These are phyloP conservation scores for Alsophila aescularia DNA, from an alignment of 2,888 invertebrate species.

Conservation along the genomic window DNA sequence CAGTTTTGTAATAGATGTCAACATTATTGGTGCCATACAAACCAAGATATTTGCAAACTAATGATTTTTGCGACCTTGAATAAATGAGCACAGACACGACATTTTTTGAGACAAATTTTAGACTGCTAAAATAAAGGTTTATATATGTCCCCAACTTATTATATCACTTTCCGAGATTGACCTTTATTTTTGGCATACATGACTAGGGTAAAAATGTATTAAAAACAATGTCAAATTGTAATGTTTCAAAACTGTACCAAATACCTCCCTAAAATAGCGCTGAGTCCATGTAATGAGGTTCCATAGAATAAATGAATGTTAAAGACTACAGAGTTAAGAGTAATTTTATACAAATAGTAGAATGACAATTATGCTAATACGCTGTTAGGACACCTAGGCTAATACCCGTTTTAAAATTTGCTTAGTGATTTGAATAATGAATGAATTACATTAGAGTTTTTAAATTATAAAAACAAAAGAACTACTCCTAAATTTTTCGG, in stretches of 20 bases:
- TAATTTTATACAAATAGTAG: conserved; percentile 39
- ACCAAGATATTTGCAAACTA: too few species aligned
- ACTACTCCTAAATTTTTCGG: too few species aligned
- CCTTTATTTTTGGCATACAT: too few species aligned
- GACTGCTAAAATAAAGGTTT: too few species aligned
- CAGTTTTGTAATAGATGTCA: too few species aligned
- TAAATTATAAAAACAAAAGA: background rate
- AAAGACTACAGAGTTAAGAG: conserved; percentile 31
- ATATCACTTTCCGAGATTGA: too few species aligned
- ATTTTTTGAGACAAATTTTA: too few species aligned
- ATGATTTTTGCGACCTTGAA: too few species aligned
- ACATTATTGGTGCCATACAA: too few species aligned
- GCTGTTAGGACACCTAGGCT: conserved; percentile 38
- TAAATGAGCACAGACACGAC: too few species aligned
- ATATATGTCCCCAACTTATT: too few species aligned
- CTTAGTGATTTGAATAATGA: conserved; percentile 41
- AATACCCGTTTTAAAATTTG: conserved; percentile 36
- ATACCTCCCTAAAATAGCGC: background rate
- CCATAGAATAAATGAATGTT: conserved; percentile 40
- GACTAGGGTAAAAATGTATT: background rate
- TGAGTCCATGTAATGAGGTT: conserved; percentile 21
- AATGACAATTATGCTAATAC: conserved; percentile 41
- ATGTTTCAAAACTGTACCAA: background rate
- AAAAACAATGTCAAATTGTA: background rate
- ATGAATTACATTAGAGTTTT: conserved; percentile 24